Evolutionary conservation across 2,797 vertebrate species (phyloP).

Genomic region (Enteromius fasciolatus): DNA sequence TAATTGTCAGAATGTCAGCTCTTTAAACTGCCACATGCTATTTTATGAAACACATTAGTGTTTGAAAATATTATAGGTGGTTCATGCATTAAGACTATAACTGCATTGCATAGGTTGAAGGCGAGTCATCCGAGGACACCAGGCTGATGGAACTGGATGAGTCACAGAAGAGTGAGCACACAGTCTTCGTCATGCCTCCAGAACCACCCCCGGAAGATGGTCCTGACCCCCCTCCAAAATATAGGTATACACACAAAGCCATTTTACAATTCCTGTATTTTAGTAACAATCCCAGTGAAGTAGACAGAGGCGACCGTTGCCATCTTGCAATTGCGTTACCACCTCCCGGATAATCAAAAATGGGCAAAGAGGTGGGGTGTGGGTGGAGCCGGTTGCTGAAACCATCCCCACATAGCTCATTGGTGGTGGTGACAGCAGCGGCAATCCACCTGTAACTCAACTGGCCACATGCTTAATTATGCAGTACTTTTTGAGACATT

Average conservation of each 20-base stretch:
- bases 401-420: too few species aligned
- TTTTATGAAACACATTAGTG: background rate
- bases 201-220: constrained; percentile 84
- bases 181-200: constrained; percentile 93
- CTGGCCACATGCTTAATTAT: too few species aligned
- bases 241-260: constrained; percentile 75
- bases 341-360: too few species aligned
- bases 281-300: too few species aligned
- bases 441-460: too few species aligned
- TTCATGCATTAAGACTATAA: constrained; percentile 23
- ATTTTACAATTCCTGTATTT: background rate
- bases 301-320: too few species aligned
- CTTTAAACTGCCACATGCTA: background rate
- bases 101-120: constrained; percentile 81
- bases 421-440: too few species aligned
- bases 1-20: background rate
- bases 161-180: constrained; percentile 97
- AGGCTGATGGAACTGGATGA: constrained; percentile 94
- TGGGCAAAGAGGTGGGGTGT: too few species aligned
- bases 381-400: too few species aligned
- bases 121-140: constrained; percentile 87
- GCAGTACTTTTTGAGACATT: too few species aligned
- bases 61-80: background rate
- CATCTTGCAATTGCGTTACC: too few species aligned
- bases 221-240: constrained; percentile 76